Evolutionary conservation across 2,888 invertebrate species (phyloP), one percentile per base, ranked within the genome.

Genomic region (Amphipyra berbera): DNA sequence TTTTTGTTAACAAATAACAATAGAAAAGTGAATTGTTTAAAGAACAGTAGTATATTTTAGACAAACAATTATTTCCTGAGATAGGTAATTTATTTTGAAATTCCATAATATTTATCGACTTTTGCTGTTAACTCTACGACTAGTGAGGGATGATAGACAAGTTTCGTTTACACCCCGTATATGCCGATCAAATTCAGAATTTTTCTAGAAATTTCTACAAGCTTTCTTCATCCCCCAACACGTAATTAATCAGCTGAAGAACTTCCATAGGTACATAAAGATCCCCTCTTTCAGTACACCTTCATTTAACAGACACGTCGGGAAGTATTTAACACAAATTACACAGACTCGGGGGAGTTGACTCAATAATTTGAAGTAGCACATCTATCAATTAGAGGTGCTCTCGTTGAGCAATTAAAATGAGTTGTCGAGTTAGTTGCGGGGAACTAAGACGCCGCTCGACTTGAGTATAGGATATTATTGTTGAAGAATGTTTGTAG

Each of bases 281-380:
- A 59, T 40, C 52, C 44, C 62, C 58, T 68, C 53, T 57, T 69
- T 48, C 10, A 40, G 40, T 13, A 62, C 70, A 71, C 70, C 70
- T 74, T 46, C 57, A 52, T 61, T 69, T 65, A 49, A 50, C 61
- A 62, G 56, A 41, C 61, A 49, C 52, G 59, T 56, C 27, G 58
- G 47, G 60, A 78, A 78, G 73, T 81, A 81, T 78, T 71, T 81
- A 71, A 64, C 65, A 78, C 76, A 80, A 82, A 82, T 84, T 82
- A 82, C 70, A 77, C 70, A 35, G 58, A 54, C 64, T 61, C 61
- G 37, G 42, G 69, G 73, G 71, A 66, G 73, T 75, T 72, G 60
- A 73, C 74, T 77, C 81, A 78, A 79, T 86, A 82, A 87, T 85
- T 87, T 80, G 79, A 44, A 63, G 74, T 44, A 73, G 66, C 73